phyloP scores from a whole-genome alignment of 2,888 invertebrate genomes.

The Myopa tessellatipennis region DNA sequence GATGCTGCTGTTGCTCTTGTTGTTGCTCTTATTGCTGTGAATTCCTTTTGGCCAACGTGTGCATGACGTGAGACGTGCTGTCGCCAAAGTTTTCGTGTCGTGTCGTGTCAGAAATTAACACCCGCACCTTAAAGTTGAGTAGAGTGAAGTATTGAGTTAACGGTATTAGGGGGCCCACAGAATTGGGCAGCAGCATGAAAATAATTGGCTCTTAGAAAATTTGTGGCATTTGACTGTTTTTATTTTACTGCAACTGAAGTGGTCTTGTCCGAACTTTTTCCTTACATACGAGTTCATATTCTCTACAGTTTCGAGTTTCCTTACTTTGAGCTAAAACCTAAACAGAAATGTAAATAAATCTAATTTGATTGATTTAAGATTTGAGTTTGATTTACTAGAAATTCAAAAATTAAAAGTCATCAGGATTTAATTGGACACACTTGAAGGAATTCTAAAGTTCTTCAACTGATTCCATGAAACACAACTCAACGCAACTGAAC shows the following conservation, averaged over 20 bases:
- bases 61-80: slow-evolving; percentile 44
- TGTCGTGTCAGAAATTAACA: slow-evolving; percentile 47
- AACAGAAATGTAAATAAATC: no score
- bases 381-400: no score
- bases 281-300: no score
- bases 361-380: no score
- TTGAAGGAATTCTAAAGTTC: no score
- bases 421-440: no score
- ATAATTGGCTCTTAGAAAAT: slow-evolving; percentile 25
- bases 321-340: no score
- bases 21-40: slow-evolving; percentile 3
- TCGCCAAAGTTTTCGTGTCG: slow-evolving; percentile 45
- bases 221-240: slow-evolving; percentile 9
- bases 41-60: not conserved
- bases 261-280: no score
- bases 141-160: not conserved
- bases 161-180: not conserved
- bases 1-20: not conserved
- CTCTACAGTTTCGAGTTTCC: no score
- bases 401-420: no score
- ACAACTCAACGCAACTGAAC: no score
- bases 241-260: not conserved
- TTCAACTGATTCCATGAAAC: no score
- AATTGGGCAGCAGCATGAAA: slow-evolving; percentile 9
- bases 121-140: slow-evolving; percentile 69